A percentile compares a stretch with the other conserved stretches of the same genome.
Evolutionary conservation across 2,797 vertebrate species (phyloP).

Genomic region (Gymnoscopelus microlampas): DNA sequence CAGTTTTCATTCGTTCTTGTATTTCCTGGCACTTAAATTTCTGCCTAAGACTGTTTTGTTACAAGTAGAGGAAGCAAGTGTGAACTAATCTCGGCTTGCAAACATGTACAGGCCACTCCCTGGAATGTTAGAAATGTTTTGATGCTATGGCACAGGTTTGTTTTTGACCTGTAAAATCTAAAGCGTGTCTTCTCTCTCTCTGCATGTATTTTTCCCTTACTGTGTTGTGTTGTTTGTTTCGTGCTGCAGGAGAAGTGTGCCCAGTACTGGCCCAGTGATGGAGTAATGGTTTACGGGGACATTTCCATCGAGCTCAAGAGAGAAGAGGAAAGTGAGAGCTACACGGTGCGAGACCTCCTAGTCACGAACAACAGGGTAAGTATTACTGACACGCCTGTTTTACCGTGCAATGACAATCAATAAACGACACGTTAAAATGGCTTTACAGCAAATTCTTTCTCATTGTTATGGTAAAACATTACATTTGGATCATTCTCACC

Average conservation of each 20-base stretch:
- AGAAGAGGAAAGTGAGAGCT: constrained; percentile 96
- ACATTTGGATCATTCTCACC: too few relatives aligned
- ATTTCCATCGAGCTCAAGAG: constrained; percentile 95
- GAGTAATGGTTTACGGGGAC: constrained; percentile 88
- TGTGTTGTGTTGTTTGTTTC: constrained; percentile 1
- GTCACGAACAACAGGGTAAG: constrained; percentile 95
- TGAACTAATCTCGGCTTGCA: not conserved
- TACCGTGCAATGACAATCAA: too few relatives aligned
- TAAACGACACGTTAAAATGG: too few relatives aligned
- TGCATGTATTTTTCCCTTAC: not conserved
- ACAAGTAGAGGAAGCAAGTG: not conserved
- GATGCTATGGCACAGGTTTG: too few relatives aligned
- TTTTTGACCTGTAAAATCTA: not conserved
- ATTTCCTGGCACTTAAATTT: not conserved
- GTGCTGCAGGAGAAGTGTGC: constrained; percentile 92
- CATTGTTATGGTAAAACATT: too few relatives aligned
- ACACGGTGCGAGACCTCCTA: constrained; percentile 94
- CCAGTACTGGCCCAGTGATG: constrained; percentile 96
- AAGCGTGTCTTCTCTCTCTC: not conserved
- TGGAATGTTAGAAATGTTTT: constrained; percentile 1
- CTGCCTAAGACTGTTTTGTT: not conserved
- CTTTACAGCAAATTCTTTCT: too few relatives aligned
- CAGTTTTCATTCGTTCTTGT: constrained; percentile 12
- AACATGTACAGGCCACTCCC: not conserved
- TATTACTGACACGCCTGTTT: not conserved